These are phyloP conservation scores for Huso huso DNA, from an alignment of 2,797 vertebrate species.

Conservation along the genomic window DNA sequence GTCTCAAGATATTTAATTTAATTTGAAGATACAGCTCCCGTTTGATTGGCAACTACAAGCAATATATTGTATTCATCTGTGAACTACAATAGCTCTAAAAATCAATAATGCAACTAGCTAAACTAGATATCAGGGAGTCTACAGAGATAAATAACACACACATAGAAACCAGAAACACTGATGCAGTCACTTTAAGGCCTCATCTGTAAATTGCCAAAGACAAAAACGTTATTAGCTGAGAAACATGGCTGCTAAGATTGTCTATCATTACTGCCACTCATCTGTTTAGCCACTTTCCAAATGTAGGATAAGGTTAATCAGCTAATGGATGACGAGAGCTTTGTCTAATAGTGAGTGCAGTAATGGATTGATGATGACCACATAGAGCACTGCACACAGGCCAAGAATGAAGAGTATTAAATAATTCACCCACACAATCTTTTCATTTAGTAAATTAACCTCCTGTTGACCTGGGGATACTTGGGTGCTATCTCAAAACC, in stretches of 20 bases:
- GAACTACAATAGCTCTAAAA: too few relatives aligned
- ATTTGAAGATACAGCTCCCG: too few relatives aligned
- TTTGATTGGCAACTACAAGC: too few relatives aligned
- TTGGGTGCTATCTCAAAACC: background rate
- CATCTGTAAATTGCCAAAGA: background rate
- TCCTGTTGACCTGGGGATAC: background rate
- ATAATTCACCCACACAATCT: background rate
- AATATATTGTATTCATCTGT: too few relatives aligned
- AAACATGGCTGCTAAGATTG: background rate
- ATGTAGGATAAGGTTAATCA: slow-evolving; percentile 28
- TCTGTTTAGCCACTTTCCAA: slow-evolving; percentile 18
- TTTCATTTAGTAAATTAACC: background rate
- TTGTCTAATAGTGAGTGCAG: background rate
- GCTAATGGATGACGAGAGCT: slow-evolving; percentile 11
- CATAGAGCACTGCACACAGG: background rate
- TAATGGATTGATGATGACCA: background rate
- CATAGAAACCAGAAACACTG: background rate
- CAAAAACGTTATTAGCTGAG: background rate
- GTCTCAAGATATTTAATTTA: too few relatives aligned
- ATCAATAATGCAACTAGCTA: too few relatives aligned
- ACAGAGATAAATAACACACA: background rate
- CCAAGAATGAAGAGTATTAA: background rate
- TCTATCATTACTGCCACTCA: slow-evolving; percentile 17
- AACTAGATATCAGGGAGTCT: background rate
- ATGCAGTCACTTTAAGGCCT: background rate